Evolutionary conservation across 1,140 invertebrate genomes (phyloP).

Genomic region (Mercenaria mercenaria): DNA sequence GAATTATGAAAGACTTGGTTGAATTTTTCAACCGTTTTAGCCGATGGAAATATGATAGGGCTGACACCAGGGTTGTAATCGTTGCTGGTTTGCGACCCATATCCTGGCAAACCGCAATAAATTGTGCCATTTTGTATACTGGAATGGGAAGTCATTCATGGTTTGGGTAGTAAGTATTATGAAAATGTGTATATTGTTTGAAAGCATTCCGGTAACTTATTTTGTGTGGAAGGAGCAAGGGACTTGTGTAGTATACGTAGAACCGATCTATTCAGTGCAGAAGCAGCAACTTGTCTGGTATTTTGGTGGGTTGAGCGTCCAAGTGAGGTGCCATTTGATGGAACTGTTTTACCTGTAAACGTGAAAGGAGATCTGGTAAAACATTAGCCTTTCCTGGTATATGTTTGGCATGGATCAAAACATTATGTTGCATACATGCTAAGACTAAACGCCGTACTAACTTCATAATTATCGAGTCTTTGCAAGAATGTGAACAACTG

Average conservation of each 20-base stretch:
- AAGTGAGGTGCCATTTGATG: constrained; percentile 20
- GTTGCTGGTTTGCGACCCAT: constrained; percentile 3
- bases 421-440: constrained; percentile 48
- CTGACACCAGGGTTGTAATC: constrained; percentile 30
- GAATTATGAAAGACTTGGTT: constrained; percentile 5
- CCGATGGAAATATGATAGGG: constrained; percentile 26
- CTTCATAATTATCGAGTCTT: constrained; percentile 38
- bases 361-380: constrained; percentile 65
- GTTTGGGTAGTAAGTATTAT: neutral
- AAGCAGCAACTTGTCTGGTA: constrained; percentile 21
- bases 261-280: constrained; percentile 18
- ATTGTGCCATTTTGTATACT: constrained; percentile 37
- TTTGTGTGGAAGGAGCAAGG: constrained; percentile 39
- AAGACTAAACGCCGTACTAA: constrained; percentile 60
- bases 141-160: neutral
- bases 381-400: constrained; percentile 56
- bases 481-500: constrained; percentile 47
- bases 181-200: constrained; percentile 4
- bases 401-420: constrained; percentile 50
- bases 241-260: neutral
- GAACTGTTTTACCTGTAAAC: constrained; percentile 58
- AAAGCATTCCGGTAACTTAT: constrained; percentile 38
- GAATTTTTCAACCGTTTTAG: neutral
- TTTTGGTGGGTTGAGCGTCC: constrained; percentile 25
- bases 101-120: constrained; percentile 38